Conservation (phyloP, 2,797 vertebrate genomes). For the Loris lydekkerianus region DNA sequence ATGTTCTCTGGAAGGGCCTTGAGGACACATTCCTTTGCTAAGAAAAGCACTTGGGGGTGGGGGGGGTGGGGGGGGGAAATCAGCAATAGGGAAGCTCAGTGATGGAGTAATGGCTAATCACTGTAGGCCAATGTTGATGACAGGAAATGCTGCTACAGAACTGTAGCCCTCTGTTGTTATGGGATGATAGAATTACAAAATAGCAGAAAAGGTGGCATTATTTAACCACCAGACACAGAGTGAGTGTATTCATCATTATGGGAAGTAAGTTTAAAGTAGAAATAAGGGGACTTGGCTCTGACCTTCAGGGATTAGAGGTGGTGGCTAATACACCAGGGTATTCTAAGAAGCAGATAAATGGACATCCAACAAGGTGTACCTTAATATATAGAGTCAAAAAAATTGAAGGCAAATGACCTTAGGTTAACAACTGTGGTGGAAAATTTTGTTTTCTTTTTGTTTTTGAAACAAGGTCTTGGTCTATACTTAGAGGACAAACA, state of each 20-base stretch:
- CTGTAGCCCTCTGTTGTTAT: neutral
- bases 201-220: neutral
- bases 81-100: neutral
- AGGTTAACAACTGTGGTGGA: neutral
- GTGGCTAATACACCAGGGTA: neutral
- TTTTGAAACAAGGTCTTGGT: neutral
- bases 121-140: neutral
- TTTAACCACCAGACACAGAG: neutral
- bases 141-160: neutral
- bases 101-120: neutral
- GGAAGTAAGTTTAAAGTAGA: neutral
- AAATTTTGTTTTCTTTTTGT: neutral
- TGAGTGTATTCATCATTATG: neutral
- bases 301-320: neutral
- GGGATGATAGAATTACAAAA: neutral
- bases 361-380: neutral
- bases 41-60: neutral
- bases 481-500: neutral
- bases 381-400: slow-evolving; percentile 24
- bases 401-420: neutral
- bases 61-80: neutral
- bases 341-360: neutral
- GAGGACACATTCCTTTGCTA: neutral
- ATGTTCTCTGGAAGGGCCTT: neutral
- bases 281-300: neutral